Percentiles rank a stretch among this genome's conserved stretches.
These are phyloP conservation scores for Alca torda DNA, from an alignment of 2,797 vertebrate genomes.

Conservation along the genomic window DNA sequence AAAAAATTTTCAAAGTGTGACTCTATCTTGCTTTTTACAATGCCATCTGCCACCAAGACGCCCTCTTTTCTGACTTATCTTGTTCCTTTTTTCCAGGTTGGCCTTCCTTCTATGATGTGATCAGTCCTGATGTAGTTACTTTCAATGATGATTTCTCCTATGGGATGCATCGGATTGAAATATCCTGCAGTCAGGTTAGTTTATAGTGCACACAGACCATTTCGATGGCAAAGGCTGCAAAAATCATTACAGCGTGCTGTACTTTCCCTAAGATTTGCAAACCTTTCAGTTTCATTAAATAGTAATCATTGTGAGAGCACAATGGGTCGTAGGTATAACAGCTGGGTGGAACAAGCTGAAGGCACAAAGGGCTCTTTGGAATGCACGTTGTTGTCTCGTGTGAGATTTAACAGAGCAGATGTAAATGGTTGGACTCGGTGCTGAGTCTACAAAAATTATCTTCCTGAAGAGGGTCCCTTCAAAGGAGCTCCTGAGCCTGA, in stretches of 20 bases:
- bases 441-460: slow-evolving; percentile 26
- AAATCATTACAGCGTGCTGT: background rate
- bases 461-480: slow-evolving; percentile 31
- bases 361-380: slow-evolving; percentile 34
- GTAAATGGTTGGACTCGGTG: background rate
- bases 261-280: background rate
- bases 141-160: slow-evolving; percentile 88
- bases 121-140: slow-evolving; percentile 82
- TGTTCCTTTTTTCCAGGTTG: slow-evolving; percentile 81
- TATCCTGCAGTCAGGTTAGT: slow-evolving; percentile 91
- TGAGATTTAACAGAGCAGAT: slow-evolving; percentile 54
- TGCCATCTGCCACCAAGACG: background rate
- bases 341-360: background rate
- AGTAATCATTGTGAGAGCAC: slow-evolving; percentile 20
- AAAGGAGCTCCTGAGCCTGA: slow-evolving; percentile 24
- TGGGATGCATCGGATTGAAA: slow-evolving; percentile 93
- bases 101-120: slow-evolving; percentile 92
- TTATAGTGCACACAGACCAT: slow-evolving; percentile 1
- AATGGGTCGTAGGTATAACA: background rate
- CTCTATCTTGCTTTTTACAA: background rate
- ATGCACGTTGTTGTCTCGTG: background rate
- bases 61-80: background rate
- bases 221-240: slow-evolving; percentile 32
- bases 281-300: slow-evolving; percentile 32
- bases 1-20: background rate